Conservation (phyloP, 2,888 invertebrate species). For the Rhyacophila evoluta region DNA sequence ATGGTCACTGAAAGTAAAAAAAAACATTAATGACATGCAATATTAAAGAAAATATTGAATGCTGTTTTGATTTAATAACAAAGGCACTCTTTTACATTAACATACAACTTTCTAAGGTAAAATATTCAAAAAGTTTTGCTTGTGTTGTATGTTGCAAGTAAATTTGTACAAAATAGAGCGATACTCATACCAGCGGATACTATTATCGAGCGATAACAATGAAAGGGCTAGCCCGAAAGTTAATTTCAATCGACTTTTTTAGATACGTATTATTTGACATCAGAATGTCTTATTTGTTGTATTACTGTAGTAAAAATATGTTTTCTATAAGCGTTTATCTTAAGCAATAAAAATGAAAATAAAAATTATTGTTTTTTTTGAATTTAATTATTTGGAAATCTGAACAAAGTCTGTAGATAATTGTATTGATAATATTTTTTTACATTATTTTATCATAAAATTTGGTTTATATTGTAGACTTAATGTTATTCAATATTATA, state of each 20-base stretch:
- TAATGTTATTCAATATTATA: too few relatives aligned
- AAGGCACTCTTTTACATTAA: slow-evolving; percentile 5
- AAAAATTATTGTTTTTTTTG: too few relatives aligned
- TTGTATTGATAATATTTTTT: too few relatives aligned
- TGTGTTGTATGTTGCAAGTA: slow-evolving; percentile 10
- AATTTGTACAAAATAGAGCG: neutral
- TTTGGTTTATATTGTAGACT: too few relatives aligned
- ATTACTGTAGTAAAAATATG: too few relatives aligned
- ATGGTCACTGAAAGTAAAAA: neutral
- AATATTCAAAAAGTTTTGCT: neutral
- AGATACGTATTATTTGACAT: too few relatives aligned
- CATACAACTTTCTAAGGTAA: slow-evolving; percentile 12
- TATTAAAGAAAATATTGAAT: slow-evolving; percentile 8
- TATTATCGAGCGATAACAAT: slow-evolving; percentile 1
- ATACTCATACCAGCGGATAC: neutral
- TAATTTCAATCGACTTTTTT: neutral
- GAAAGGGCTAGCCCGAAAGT: neutral
- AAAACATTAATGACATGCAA: slow-evolving; percentile 5
- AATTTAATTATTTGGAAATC: too few relatives aligned
- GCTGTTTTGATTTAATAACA: slow-evolving; percentile 14
- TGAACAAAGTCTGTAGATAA: too few relatives aligned
- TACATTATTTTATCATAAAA: too few relatives aligned
- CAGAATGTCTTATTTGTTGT: too few relatives aligned
- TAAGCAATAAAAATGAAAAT: too few relatives aligned
- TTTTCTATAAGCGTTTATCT: too few relatives aligned